A percentile compares a stretch with the other conserved stretches of the same genome.
Conservation (phyloP, 2,888 invertebrate genomes). For the Aleiodes leptofemur region DNA sequence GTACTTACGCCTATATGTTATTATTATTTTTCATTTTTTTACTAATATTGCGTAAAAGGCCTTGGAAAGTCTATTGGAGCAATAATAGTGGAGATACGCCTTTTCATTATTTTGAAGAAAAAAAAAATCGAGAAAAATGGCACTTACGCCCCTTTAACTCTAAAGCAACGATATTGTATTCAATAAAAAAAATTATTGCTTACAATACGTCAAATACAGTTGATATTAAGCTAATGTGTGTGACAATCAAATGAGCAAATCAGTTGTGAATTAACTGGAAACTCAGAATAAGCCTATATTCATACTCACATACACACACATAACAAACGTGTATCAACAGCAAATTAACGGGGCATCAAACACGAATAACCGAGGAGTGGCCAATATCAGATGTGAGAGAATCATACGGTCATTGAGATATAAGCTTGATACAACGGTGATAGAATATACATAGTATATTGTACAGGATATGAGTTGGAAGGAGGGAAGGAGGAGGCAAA, state of each 20-base stretch:
- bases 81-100: too few species aligned
- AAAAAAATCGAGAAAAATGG: too few species aligned
- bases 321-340: slow-evolving; percentile 2
- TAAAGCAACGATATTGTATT: too few species aligned
- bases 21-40: too few species aligned
- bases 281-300: neutral
- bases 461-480: slow-evolving; percentile 22
- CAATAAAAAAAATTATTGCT: neutral
- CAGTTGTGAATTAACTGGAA: slow-evolving; percentile 15
- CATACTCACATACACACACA: neutral
- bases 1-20: too few species aligned
- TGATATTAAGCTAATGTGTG: neutral
- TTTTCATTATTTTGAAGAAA: too few species aligned
- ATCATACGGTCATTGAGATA: slow-evolving; percentile 46
- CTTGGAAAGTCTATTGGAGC: too few species aligned
- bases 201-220: neutral
- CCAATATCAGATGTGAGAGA: slow-evolving; percentile 30
- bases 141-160: too few species aligned
- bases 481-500: slow-evolving; percentile 32
- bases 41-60: too few species aligned
- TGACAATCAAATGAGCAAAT: slow-evolving; percentile 11
- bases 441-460: slow-evolving; percentile 40
- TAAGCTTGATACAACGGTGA: slow-evolving; percentile 31
- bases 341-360: slow-evolving; percentile 44
- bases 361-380: slow-evolving; percentile 34